Percentiles rank a stretch among this genome's conserved stretches.
Conservation (phyloP, 2,888 invertebrate genomes). For the Liposcelis brunnea region DNA sequence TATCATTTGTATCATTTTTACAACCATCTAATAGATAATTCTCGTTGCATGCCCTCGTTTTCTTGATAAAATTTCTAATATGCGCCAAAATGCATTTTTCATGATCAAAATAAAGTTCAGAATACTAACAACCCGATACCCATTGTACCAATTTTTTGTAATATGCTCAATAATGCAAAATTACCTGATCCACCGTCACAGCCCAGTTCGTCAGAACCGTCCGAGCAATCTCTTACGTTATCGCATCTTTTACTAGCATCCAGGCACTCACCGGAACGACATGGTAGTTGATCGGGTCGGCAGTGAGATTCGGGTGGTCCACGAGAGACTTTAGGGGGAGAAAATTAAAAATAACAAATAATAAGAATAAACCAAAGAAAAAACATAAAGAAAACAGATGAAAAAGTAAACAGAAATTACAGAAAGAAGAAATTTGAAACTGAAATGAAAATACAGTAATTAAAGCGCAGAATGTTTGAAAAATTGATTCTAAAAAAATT, state of each 20-base stretch:
- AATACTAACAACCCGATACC: constrained; percentile 1
- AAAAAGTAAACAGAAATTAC: constrained; percentile 12
- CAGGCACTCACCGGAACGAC: constrained; percentile 43
- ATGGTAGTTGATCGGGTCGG: constrained; percentile 21
- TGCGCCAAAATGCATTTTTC: not conserved
- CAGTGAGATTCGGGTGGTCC: constrained; percentile 15
- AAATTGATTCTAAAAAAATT: no score
- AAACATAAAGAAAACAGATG: constrained; percentile 14
- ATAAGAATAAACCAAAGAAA: constrained; percentile 15
- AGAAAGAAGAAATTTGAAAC: constrained; percentile 8
- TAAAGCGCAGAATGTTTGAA: constrained; percentile 8
- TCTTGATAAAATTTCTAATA: not conserved
- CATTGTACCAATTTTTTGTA: no score
- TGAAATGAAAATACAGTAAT: constrained; percentile 9
- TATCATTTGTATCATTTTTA: no score
- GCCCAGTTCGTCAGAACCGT: constrained; percentile 37
- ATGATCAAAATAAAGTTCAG: not conserved
- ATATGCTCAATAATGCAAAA: no score
- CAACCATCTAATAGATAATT: no score
- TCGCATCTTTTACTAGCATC: constrained; percentile 37
- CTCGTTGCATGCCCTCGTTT: no score
- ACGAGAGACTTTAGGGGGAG: constrained; percentile 12
- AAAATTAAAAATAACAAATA: constrained; percentile 17
- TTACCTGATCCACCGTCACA: constrained; percentile 23
- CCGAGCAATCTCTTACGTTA: constrained; percentile 36